phyloP scores from a whole-genome alignment of 2,797 vertebrate species.

The Thaleichthys pacificus region DNA sequence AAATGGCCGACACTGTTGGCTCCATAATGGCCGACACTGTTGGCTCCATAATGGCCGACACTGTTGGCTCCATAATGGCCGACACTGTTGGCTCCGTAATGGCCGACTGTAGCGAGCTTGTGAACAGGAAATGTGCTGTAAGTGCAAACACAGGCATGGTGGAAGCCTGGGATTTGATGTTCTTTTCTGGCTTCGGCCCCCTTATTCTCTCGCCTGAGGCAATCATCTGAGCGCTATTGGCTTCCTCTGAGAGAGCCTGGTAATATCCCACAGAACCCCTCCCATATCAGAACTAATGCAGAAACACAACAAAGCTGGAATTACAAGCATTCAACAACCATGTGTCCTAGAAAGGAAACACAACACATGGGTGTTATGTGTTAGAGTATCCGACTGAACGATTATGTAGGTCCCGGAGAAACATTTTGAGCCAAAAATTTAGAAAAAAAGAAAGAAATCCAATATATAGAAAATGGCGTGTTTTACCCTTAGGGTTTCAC shows the following conservation, averaged over 20 bases:
- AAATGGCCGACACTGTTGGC: not conserved
- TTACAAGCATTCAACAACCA: constrained; percentile 24
- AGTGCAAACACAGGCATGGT: not conserved
- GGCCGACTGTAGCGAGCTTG: not conserved
- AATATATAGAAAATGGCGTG: constrained; percentile 57
- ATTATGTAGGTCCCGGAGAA: constrained; percentile 37
- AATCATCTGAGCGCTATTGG: constrained; percentile 7
- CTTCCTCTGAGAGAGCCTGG: not conserved
- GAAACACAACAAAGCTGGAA: constrained; percentile 30
- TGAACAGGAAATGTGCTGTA: not conserved
- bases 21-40: not conserved
- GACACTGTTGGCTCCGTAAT: not conserved
- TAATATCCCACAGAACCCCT: not conserved
- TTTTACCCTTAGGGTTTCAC: constrained; percentile 61
- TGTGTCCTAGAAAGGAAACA: constrained; percentile 26
- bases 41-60: not conserved
- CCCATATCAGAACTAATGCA: constrained; percentile 13
- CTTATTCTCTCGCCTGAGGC: constrained; percentile 33
- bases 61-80: not conserved
- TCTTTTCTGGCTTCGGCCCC: constrained; percentile 17
- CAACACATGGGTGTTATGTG: constrained; percentile 2
- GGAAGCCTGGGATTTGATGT: not conserved
- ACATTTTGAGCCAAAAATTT: constrained; percentile 8
- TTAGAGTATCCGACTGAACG: constrained; percentile 35
- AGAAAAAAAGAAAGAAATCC: constrained; percentile 20